A percentile compares a stretch with the other conserved stretches of the same genome.
Conservation (phyloP, 2,888 invertebrate species). For the Amphimallon solstitiale region DNA sequence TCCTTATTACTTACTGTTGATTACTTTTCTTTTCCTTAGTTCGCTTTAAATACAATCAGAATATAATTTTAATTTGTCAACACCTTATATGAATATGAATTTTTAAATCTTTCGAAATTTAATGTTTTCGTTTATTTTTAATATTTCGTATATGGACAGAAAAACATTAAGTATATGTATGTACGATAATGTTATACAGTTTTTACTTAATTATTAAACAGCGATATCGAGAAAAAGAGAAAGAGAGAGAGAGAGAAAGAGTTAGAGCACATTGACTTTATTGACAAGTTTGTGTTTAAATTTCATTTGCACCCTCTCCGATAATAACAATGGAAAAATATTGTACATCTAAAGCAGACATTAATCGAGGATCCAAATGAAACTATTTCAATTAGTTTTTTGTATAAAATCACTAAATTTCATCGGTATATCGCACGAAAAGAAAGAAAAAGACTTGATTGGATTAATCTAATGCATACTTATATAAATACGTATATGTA, state of each 20-base stretch:
- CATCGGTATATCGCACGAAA: not conserved
- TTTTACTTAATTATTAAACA: not conserved
- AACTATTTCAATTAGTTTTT: not conserved
- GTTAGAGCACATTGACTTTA: not conserved
- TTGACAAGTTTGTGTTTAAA: not conserved
- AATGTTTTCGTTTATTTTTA: not conserved
- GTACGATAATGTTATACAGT: not conserved
- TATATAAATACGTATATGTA: not conserved
- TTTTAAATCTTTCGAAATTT: not conserved
- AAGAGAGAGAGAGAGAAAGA: not conserved
- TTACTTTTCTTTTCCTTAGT: too few species aligned
- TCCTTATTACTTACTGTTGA: not conserved
- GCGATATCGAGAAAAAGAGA: slow-evolving; percentile 1
- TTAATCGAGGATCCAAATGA: not conserved
- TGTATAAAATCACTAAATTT: not conserved
- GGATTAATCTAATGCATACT: slow-evolving; percentile 4
- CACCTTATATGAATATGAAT: too few species aligned
- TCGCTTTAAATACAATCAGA: not conserved
- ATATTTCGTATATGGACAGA: slow-evolving; percentile 7
- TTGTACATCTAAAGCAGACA: slow-evolving; percentile 3
- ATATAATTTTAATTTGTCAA: not conserved
- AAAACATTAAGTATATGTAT: not conserved
- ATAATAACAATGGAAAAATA: not conserved
- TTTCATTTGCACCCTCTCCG: not conserved
- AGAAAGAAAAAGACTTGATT: not conserved